Base-by-base conservation (phyloP, 1,140 invertebrate genomes). In the Drosophila nebulosa region DNA sequence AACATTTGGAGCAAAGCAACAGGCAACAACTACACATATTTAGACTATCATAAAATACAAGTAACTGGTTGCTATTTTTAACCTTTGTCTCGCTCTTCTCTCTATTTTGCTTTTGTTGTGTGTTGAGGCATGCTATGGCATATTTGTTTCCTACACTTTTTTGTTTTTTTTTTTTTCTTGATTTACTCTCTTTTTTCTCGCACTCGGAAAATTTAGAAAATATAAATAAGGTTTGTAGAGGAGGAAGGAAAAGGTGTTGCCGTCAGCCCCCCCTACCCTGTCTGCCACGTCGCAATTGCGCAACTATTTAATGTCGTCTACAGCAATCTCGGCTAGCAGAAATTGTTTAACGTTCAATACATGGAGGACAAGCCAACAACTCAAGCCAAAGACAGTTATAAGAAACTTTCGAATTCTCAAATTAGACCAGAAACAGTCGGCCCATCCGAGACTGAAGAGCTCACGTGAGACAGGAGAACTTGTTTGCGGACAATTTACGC, bases 231-330 rank as follows among this genome's bases (percentile, higher is more conserved):
- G 27, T 56, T 56, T 35, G 53, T 7, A 32, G 10, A 30, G 14
- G 14, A 46, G 18, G 14, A 63, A 30, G 39, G 14, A 46, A 46
- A 21, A 63, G 50, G 21, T 42, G 52, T 53, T 26, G 32, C 53
- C 21, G n/a, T 22, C 36, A 39, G 53, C 51, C 12, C 26, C 26
- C 14, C 16, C 26, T 35, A 18, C 14, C 16, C 26, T 35, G 24
- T 39, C 16, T 4, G 30, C 51, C 21, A 58, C 58, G 53, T 55
- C 27, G 59, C 22, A 32, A 60, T 56, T 67, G 81, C 46, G 53
- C 39, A 64, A 55, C 46, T 65, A 76, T 73, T 88, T 83, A 83
- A 88, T 88, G 83, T 88, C 85, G 83, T 67, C 69, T 57, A 51
- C 58, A 22, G 66, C 55, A 59, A 61, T 83, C 51, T 58, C 79